Conservation (phyloP, 1,140 invertebrate species). For the Cyclina sinensis region DNA sequence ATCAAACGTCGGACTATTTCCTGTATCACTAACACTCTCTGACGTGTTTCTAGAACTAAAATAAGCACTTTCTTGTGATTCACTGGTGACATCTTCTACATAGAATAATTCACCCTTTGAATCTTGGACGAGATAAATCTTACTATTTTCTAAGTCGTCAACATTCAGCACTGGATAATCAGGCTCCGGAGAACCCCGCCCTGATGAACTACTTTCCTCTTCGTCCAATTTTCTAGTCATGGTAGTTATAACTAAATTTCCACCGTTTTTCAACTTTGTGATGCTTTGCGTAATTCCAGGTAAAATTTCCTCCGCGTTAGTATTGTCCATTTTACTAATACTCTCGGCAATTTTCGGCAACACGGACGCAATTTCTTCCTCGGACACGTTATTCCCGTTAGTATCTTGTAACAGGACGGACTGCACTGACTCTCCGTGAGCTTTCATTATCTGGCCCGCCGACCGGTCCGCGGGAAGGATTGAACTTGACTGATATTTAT, state of each 20-base stretch:
- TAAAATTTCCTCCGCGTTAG: conserved; percentile 58
- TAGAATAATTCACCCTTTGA: conserved; percentile 62
- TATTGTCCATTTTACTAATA: conserved; percentile 49
- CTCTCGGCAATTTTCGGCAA: conserved; percentile 57
- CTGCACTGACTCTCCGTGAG: conserved; percentile 49
- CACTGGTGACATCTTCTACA: conserved; percentile 61
- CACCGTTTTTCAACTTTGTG: conserved; percentile 58
- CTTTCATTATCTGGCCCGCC: conserved; percentile 19
- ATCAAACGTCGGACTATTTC: conserved; percentile 45
- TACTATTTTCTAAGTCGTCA: conserved; percentile 63
- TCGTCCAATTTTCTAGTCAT: conserved; percentile 61
- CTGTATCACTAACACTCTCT: conserved; percentile 42
- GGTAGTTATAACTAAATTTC: conserved; percentile 65
- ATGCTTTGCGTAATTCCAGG: conserved; percentile 66
- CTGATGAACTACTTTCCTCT: conserved; percentile 56
- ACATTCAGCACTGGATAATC: conserved; percentile 54
- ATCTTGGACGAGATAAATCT: conserved; percentile 59
- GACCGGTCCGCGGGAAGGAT: conserved; percentile 7
- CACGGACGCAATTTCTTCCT: conserved; percentile 48
- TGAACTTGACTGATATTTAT: conserved; percentile 53
- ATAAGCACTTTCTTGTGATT: conserved; percentile 66
- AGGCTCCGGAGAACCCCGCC: conserved; percentile 44
- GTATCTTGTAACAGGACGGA: conserved; percentile 47
- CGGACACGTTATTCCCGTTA: conserved; percentile 49
- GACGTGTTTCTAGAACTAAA: conserved; percentile 57